Base-by-base conservation (phyloP, 2,113 vertebrate species). In the Taxidea taxus region DNA sequence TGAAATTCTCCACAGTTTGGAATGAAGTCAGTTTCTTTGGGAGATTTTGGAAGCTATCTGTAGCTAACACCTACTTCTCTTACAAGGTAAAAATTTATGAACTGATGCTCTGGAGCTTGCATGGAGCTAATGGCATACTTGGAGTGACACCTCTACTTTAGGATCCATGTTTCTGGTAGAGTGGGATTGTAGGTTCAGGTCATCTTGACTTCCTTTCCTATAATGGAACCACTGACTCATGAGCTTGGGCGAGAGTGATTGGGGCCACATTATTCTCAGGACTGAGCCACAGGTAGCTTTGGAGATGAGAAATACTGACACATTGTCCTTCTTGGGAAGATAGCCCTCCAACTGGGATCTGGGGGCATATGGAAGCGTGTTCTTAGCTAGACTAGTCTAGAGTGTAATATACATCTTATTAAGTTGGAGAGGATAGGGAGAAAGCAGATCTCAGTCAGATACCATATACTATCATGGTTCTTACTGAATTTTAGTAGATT, bases 341-440 rank as follows among this genome's bases (percentile, higher is more conserved):
- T 11, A 56, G 25, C 7, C 9, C 11, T 80, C 25, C 10, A 44
- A 0, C 6, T n/a, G 9, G n/a, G 16, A 77, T 18, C 25, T 51
- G 4, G 47, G 25, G 2, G 3, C 25, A 81, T 4, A 42, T 4
- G 2, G 2, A 58, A 9, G 3, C 13, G 1, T 56, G 27, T 27
- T 68, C 23, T 56, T 87, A 29, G 4, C 15, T 58, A 42, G 68
- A 10, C 2, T 27, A 56, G 2, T 58, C 20, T 56, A 12, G 18
- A 16, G 23, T 64, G 21, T 39, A 51, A n/a, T 51, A 44, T 58
- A 3, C 14, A 58, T 66, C 13, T 80, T 14, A 77, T 4, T 39
- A 51, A 68, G 13, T 54, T 68, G 31, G 18, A 66, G 31, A 42
- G 27, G 23, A 49, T 49, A 49, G 2, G 34, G 9, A 29, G 37